Evolutionary conservation across 2,797 vertebrate genomes (phyloP).

Genomic region (Nyctibius grandis): DNA sequence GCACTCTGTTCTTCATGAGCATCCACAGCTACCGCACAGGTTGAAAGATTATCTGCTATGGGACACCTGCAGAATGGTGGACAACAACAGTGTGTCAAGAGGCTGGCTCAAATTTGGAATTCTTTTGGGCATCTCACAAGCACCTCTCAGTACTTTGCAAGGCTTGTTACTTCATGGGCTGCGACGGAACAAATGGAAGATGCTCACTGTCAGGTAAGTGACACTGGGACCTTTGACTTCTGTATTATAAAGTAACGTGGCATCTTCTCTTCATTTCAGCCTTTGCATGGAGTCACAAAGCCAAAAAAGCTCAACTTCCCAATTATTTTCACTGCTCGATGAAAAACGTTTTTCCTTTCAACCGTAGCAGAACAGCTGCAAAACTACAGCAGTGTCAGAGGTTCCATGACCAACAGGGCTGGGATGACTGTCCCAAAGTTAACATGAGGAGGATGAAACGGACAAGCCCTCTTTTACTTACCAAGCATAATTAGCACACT

Average conservation of each 20-base stretch:
- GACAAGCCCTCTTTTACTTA: background rate
- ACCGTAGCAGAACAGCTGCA: background rate
- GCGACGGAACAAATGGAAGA: background rate
- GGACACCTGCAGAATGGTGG: background rate
- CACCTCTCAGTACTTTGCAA: background rate
- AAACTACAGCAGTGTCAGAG: background rate
- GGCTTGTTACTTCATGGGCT: background rate
- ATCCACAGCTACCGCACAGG: conserved; percentile 9
- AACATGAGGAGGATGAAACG: background rate
- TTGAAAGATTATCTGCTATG: background rate
- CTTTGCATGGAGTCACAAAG: background rate
- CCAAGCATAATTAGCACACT: background rate
- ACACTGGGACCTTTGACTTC: background rate
- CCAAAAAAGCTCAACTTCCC: background rate
- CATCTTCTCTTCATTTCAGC: background rate
- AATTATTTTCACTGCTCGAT: background rate
- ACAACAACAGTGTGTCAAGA: background rate
- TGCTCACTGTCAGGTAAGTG: background rate
- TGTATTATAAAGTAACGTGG: background rate
- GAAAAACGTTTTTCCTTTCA: background rate
- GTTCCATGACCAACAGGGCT: background rate
- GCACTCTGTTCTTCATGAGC: background rate
- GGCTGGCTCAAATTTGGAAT: background rate
- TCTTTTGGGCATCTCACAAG: background rate
- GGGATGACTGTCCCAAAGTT: background rate